Conservation (phyloP, 1,140 invertebrate species). For the Drosophila sp. region DNA sequence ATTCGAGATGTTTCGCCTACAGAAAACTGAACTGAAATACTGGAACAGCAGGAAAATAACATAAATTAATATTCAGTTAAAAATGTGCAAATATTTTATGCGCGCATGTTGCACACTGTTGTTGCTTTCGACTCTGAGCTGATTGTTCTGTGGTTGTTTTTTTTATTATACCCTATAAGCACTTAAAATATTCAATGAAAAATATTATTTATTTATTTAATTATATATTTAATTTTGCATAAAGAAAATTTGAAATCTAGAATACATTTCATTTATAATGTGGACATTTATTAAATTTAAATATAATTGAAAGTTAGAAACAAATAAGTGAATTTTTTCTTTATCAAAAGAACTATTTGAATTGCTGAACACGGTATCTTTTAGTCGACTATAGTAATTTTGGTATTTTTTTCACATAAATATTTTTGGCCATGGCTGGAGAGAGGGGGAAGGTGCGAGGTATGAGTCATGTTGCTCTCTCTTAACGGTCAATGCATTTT, state of each 20-base stretch:
- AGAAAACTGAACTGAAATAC: slow-evolving; percentile 23
- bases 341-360: too few species aligned
- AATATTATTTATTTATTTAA: too few species aligned
- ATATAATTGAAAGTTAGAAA: too few species aligned
- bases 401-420: neutral
- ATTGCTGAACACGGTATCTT: neutral
- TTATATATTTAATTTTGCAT: too few species aligned
- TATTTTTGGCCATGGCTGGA: neutral
- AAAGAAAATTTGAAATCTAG: too few species aligned
- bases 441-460: neutral
- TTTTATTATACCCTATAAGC: slow-evolving; percentile 21
- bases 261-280: too few species aligned
- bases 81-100: slow-evolving; percentile 74
- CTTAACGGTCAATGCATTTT: slow-evolving; percentile 54
- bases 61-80: slow-evolving; percentile 80
- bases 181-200: neutral
- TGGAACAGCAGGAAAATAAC: slow-evolving; percentile 54
- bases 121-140: slow-evolving; percentile 9
- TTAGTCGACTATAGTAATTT: neutral
- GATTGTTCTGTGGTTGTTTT: slow-evolving; percentile 3
- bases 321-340: too few species aligned
- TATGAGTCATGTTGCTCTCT: slow-evolving; percentile 3
- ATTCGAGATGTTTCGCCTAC: slow-evolving; percentile 29
- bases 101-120: slow-evolving; percentile 43
- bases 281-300: too few species aligned